phyloP scores from a whole-genome alignment of 1,140 invertebrate genomes.

The Achatina immaculata region DNA sequence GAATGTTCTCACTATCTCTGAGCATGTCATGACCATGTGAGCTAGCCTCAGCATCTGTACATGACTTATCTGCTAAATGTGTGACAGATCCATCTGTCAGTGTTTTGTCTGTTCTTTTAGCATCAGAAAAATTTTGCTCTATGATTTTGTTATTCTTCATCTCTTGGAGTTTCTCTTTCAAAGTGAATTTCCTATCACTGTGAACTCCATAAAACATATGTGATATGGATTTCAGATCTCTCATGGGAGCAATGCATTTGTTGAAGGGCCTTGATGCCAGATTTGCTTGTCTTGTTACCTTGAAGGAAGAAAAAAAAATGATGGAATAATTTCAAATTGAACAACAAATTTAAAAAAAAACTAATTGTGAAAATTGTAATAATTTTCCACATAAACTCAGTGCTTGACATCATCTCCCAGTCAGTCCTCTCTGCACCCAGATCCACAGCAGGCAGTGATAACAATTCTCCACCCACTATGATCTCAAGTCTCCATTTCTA shows the following conservation, averaged over 20 bases:
- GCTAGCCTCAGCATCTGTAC: background rate
- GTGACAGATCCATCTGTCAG: background rate
- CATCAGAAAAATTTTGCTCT: background rate
- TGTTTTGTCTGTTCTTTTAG: background rate
- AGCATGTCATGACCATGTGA: background rate
- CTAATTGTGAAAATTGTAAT: no score
- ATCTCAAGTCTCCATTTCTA: no score
- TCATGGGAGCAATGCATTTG: background rate
- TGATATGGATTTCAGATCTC: background rate
- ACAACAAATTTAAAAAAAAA: no score
- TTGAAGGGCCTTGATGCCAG: conserved; percentile 1
- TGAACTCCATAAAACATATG: background rate
- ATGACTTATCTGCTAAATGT: background rate
- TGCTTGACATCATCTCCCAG: no score
- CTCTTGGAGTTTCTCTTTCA: background rate
- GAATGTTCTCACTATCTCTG: background rate
- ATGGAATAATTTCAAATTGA: background rate
- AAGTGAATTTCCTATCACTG: background rate
- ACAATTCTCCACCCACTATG: no score
- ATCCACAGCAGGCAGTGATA: no score
- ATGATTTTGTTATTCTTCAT: background rate
- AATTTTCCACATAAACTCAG: no score
- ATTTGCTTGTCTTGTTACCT: background rate
- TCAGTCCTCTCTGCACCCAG: no score
- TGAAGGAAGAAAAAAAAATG: background rate